phyloP scores from a whole-genome alignment of 2,113 vertebrate genomes.

The Lathamus discolor region DNA sequence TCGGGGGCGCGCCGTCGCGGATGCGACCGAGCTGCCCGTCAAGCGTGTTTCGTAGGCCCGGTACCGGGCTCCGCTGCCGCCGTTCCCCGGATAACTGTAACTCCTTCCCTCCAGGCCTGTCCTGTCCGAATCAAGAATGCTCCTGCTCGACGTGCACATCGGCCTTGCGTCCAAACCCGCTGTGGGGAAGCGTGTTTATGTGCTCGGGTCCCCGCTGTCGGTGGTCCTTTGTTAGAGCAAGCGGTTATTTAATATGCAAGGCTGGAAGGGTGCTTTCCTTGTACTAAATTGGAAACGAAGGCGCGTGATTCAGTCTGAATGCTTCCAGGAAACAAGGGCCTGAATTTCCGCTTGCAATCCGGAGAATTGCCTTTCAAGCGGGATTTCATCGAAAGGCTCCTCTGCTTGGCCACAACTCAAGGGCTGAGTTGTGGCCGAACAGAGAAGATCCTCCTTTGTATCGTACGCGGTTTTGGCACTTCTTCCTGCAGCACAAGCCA shows the following conservation, averaged over 20 bases:
- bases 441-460: neutral
- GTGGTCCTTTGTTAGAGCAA: neutral
- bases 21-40: too few relatives aligned
- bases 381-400: neutral
- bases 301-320: fast-evolving
- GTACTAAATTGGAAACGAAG: fast-evolving
- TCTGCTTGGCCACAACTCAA: neutral
- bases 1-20: neutral
- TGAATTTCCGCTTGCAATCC: neutral
- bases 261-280: neutral
- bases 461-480: fast-evolving
- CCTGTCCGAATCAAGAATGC: neutral
- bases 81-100: neutral
- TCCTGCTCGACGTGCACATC: neutral
- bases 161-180: neutral
- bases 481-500: neutral
- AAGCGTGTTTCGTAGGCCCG: fast-evolving
- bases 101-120: neutral
- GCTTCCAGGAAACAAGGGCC: neutral
- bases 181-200: neutral
- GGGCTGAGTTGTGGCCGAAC: neutral
- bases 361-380: neutral
- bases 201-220: fast-evolving
- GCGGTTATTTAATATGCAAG: too few relatives aligned
- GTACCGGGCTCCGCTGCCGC: fast-evolving